Evolutionary conservation across 2,888 invertebrate species (phyloP).

Genomic region (Alviniconcha strummeri): DNA sequence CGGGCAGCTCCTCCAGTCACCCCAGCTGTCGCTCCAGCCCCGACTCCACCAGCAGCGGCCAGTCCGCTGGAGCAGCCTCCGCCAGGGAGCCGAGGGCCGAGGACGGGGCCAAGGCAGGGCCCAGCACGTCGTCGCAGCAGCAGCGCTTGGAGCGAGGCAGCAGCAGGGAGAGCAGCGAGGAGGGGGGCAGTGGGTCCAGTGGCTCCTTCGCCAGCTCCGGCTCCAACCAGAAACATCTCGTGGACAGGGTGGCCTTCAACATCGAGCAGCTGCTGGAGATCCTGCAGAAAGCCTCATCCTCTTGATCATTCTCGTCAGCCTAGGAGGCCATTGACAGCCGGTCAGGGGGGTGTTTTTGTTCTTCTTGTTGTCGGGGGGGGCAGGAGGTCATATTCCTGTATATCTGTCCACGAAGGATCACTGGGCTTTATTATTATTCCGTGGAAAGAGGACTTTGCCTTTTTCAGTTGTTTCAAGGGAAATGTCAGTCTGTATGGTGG

Average conservation of each 20-base stretch:
- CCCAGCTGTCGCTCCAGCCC: background rate
- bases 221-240: conserved; percentile 42
- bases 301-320: background rate
- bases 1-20: background rate
- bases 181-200: conserved; percentile 28
- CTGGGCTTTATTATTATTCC: too few relatives aligned
- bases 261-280: conserved; percentile 56
- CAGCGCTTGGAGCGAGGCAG: conserved; percentile 40
- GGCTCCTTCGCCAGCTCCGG: background rate
- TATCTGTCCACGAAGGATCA: too few relatives aligned
- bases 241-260: conserved; percentile 63
- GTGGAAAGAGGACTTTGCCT: too few relatives aligned
- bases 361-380: too few relatives aligned
- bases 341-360: too few relatives aligned
- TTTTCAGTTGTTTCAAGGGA: too few relatives aligned
- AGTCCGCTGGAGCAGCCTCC: background rate
- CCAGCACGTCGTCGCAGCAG: background rate
- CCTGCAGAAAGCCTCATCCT: conserved; percentile 27
- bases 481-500: too few relatives aligned
- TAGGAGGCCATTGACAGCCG: too few relatives aligned
- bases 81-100: background rate
- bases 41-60: background rate
- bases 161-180: conserved; percentile 46
- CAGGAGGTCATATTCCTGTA: too few relatives aligned
- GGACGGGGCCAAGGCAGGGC: background rate